Base-by-base conservation (phyloP, 2,888 invertebrate genomes). In the Chrysolina haemoptera region DNA sequence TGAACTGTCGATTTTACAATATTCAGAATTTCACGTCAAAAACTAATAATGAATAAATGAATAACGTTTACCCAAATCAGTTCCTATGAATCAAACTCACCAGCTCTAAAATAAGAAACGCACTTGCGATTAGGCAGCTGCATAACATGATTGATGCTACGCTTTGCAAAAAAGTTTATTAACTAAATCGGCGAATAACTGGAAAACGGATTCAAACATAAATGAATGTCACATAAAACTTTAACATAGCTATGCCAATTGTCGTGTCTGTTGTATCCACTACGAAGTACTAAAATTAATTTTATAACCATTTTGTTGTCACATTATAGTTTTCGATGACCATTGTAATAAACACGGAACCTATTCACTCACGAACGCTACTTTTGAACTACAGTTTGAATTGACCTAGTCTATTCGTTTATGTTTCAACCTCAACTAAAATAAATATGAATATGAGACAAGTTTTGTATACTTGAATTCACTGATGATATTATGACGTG, bases 361-460 rank as follows among this genome's bases (percentile, higher is more conserved):
- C 53, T 20, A 18, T 53, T 53, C 53, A 53, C 53, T 53, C 9
- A 53, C 53, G 18, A 53, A 10, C 20, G 18, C 11, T 20, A 20
- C 14, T 18, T 22, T 53, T 53, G 53, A 18, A 53, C 16, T 53
- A 20, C 22, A 53, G 11, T 53, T 53, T 20, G 12, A 53, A 20
- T 20, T 53, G 53, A 53, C 53, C 53, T 53, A 53, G 53, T 53
- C 53, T 53, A 53, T 53, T 20, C 53, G 12, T 22, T 9, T 20
- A 53, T 53, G 53, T 53, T 20, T 10, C 53, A 53, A 53, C 18
- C 53, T 53, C 53, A 53, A 53, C 53, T 53, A 53, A 53, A n/a
- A n/a, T n/a, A n/a, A n/a, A n/a, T n/a, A n/a, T n/a, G n/a, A n/a
- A 53, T 35, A 35, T 35, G 35, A 53, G 4, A 10, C 11, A 20